Evolutionary conservation across 2,797 vertebrate genomes (phyloP).

Genomic region (Eutrigla gurnardus): DNA sequence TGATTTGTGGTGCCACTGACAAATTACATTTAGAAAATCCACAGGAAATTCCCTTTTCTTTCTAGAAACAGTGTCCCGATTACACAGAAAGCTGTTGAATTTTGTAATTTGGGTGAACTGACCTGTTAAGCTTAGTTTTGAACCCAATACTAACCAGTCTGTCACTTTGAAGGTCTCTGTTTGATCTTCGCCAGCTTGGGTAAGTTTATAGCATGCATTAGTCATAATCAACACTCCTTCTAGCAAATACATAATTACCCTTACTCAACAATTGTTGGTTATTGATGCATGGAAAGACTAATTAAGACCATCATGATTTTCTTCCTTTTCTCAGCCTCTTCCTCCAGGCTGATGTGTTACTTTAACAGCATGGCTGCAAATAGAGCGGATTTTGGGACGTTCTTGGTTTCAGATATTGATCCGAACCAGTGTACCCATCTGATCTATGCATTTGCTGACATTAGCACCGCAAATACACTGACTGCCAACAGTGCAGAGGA

Average conservation of each 20-base stretch:
- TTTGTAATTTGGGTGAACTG: neutral
- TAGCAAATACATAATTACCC: neutral
- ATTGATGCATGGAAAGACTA: neutral
- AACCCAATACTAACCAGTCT: neutral
- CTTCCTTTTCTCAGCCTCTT: constrained; percentile 65
- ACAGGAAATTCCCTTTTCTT: neutral
- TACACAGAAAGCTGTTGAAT: neutral
- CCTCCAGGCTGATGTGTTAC: constrained; percentile 82
- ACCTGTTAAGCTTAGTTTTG: neutral
- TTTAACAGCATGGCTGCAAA: constrained; percentile 81
- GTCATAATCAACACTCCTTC: neutral
- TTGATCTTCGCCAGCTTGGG: constrained; percentile 46
- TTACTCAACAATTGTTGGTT: too few relatives aligned
- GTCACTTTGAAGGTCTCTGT: constrained; percentile 52
- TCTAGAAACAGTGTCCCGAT: neutral
- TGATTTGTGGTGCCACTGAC: neutral
- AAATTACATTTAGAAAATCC: neutral
- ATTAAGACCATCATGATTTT: neutral
- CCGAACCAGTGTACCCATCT: constrained; percentile 86
- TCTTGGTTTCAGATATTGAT: constrained; percentile 76
- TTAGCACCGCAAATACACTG: constrained; percentile 70
- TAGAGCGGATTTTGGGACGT: constrained; percentile 57
- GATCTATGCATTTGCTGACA: constrained; percentile 82
- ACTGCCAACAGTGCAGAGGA: constrained; percentile 71
- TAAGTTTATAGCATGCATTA: constrained; percentile 26